Conservation (phyloP, 1,140 invertebrate genomes). For the Chymomyza costata region DNA sequence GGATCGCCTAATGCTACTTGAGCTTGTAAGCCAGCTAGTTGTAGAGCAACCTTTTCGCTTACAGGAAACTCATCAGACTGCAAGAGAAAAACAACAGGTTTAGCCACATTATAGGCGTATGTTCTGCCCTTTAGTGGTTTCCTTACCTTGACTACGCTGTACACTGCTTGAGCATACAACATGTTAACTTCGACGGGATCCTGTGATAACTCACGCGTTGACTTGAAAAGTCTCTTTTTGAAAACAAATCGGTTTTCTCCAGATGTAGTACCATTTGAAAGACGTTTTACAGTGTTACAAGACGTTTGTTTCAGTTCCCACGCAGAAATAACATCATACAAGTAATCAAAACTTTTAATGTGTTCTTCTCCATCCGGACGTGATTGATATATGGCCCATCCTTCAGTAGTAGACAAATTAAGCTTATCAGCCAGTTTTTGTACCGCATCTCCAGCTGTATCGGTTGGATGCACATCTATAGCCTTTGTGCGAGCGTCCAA, state of each 20-base stretch:
- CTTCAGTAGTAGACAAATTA: constrained; percentile 86
- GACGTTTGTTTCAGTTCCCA: constrained; percentile 88
- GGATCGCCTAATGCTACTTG: constrained; percentile 94
- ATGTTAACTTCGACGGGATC: constrained; percentile 97
- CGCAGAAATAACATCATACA: constrained; percentile 94
- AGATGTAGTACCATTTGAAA: constrained; percentile 80
- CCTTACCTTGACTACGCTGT: constrained; percentile 93
- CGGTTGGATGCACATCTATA: constrained; percentile 95
- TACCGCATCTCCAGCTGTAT: constrained; percentile 93
- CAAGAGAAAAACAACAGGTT: constrained; percentile 57
- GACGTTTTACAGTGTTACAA: constrained; percentile 77
- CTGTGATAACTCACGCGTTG: constrained; percentile 92
- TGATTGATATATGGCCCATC: constrained; percentile 96
- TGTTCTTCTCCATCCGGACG: constrained; percentile 90
- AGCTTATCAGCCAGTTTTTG: constrained; percentile 92
- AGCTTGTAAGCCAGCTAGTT: constrained; percentile 94
- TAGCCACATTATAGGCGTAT: neutral
- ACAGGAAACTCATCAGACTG: constrained; percentile 96
- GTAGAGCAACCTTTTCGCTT: constrained; percentile 94
- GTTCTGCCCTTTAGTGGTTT: neutral
- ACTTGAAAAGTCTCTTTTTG: constrained; percentile 91
- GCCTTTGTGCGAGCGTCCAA: constrained; percentile 96
- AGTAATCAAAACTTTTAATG: constrained; percentile 93
- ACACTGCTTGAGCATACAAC: constrained; percentile 95
- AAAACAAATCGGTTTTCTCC: constrained; percentile 96